Conservation (phyloP, 2,888 invertebrate species). For the Machimus atricapillus region DNA sequence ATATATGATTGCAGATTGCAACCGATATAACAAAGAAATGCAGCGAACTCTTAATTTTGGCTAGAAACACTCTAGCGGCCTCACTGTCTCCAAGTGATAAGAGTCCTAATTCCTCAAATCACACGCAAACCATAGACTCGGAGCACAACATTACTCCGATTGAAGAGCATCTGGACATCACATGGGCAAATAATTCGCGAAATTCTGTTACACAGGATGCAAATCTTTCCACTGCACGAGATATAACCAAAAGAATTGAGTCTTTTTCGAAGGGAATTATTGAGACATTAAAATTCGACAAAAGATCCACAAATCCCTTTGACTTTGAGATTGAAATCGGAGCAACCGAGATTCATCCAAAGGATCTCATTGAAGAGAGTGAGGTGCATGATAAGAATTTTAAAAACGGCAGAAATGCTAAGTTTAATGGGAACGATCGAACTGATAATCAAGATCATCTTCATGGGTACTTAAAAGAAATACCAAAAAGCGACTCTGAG, state of each 20-base stretch:
- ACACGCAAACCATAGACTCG: slow-evolving; percentile 62
- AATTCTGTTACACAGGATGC: slow-evolving; percentile 58
- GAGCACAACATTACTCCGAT: slow-evolving; percentile 63
- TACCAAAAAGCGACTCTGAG: slow-evolving; percentile 58
- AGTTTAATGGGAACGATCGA: slow-evolving; percentile 60
- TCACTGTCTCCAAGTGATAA: slow-evolving; percentile 67
- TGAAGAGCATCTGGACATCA: slow-evolving; percentile 62
- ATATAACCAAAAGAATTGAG: slow-evolving; percentile 62
- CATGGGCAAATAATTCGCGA: slow-evolving; percentile 61
- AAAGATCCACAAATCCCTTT: slow-evolving; percentile 61
- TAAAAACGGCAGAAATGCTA: slow-evolving; percentile 57
- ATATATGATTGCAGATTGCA: slow-evolving; percentile 67
- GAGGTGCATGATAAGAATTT: slow-evolving; percentile 57
- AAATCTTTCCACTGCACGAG: slow-evolving; percentile 58
- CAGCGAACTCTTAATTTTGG: slow-evolving; percentile 77
- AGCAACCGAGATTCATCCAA: slow-evolving; percentile 60
- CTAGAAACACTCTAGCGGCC: slow-evolving; percentile 72
- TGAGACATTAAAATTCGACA: slow-evolving; percentile 62
- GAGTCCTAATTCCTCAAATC: slow-evolving; percentile 63
- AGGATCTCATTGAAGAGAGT: slow-evolving; percentile 58
- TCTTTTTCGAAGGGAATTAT: slow-evolving; percentile 63
- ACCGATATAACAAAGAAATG: slow-evolving; percentile 79
- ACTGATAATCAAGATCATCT: slow-evolving; percentile 51
- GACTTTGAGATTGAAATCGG: slow-evolving; percentile 62
- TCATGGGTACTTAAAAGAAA: slow-evolving; percentile 50